Evolutionary conservation across 2,113 vertebrate genomes (phyloP).

Genomic region (Chionomys nivalis): DNA sequence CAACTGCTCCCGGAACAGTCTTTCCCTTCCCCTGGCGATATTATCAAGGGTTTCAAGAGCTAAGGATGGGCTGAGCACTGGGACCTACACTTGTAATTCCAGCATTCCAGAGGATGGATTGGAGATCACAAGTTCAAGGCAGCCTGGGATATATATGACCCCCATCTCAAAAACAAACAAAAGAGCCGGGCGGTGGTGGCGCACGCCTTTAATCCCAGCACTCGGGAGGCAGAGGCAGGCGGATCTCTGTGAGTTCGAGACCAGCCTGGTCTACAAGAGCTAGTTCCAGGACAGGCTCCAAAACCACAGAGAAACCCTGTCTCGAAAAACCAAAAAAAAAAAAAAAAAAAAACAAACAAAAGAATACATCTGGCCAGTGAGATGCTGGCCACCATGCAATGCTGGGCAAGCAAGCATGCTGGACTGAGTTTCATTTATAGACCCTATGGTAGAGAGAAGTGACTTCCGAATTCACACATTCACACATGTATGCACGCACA

Average conservation of each 20-base stretch:
- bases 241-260: too few relatives aligned
- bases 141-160: background rate
- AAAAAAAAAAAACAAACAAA: background rate
- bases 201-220: too few relatives aligned
- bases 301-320: too few relatives aligned
- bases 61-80: background rate
- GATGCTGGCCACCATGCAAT: background rate
- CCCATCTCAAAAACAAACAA: background rate
- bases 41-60: background rate
- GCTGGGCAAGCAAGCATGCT: background rate
- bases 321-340: too few relatives aligned
- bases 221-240: too few relatives aligned
- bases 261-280: too few relatives aligned
- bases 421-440: background rate
- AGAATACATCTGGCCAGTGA: background rate
- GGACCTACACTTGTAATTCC: background rate
- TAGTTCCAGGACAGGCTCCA: too few relatives aligned
- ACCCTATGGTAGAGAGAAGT: background rate
- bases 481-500: background rate
- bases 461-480: background rate
- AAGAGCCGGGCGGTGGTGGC: too few relatives aligned
- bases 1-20: background rate
- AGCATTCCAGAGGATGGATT: background rate
- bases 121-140: background rate
- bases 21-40: background rate